These are phyloP conservation scores for Apodemia mormo DNA, from an alignment of 2,888 invertebrate genomes.

Conservation along the genomic window DNA sequence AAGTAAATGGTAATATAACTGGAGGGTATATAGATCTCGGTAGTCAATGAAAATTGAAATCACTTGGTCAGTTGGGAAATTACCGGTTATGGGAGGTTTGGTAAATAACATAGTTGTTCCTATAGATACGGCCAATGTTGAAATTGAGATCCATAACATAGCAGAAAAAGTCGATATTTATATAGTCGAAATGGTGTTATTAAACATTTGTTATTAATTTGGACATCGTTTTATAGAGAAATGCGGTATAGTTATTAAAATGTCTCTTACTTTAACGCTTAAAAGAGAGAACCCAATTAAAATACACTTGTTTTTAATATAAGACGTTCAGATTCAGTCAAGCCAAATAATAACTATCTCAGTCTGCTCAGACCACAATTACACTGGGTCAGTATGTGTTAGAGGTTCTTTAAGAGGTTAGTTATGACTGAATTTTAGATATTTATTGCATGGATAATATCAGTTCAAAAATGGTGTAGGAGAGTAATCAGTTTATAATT, in stretches of 20 bases:
- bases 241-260: neutral
- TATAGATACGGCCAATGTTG: neutral
- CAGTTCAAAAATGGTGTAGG: neutral
- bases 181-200: conserved; percentile 10
- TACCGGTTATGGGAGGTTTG: neutral
- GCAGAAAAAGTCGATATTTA: neutral
- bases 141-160: neutral
- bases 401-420: conserved; percentile 12
- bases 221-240: neutral
- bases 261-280: neutral
- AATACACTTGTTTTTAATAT: neutral
- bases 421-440: conserved; percentile 7
- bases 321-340: neutral
- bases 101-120: neutral
- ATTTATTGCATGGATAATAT: conserved; percentile 21
- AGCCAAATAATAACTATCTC: neutral
- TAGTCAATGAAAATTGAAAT: neutral
- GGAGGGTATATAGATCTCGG: conserved; percentile 10
- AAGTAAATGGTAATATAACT: neutral
- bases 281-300: neutral
- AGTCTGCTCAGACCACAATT: neutral
- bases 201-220: neutral
- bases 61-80: neutral
- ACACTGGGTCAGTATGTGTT: conserved; percentile 5
- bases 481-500: neutral